Evolutionary conservation across 2,888 invertebrate species (phyloP).

Genomic region (Dendrolimus houi): DNA sequence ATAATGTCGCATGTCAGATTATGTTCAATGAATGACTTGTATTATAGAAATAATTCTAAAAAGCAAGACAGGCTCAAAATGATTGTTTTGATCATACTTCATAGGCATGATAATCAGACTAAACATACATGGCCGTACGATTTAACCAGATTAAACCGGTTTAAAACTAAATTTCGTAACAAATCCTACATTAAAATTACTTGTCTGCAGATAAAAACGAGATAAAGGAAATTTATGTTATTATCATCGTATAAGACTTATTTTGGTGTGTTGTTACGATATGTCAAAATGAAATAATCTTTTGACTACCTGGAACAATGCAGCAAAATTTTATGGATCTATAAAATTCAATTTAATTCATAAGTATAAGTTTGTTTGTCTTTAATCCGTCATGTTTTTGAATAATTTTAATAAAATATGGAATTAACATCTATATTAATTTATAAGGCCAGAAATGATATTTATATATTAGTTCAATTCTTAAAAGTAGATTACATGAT

Average conservation of each 20-base stretch:
- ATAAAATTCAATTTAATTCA: no score
- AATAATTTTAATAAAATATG: no score
- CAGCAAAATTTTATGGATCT: no score
- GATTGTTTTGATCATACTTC: neutral
- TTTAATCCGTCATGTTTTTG: no score
- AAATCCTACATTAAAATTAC: neutral
- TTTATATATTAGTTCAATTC: no score
- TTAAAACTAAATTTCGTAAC: neutral
- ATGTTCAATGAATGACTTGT: neutral
- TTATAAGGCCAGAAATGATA: no score
- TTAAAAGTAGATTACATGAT: no score
- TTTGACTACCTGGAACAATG: no score
- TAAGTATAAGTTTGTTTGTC: no score
- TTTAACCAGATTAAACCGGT: neutral
- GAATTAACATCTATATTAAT: no score
- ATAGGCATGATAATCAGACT: neutral
- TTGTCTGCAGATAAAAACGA: neutral
- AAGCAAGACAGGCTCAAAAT: neutral
- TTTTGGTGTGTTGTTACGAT: neutral
- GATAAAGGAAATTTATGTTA: slow-evolving; percentile 7
- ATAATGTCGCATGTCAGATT: neutral
- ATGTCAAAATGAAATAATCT: no score
- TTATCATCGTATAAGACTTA: slow-evolving; percentile 13
- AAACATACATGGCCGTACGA: neutral
- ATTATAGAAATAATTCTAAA: neutral